phyloP scores from a whole-genome alignment of 2,113 vertebrate genomes.

The Pelusios castaneus region DNA sequence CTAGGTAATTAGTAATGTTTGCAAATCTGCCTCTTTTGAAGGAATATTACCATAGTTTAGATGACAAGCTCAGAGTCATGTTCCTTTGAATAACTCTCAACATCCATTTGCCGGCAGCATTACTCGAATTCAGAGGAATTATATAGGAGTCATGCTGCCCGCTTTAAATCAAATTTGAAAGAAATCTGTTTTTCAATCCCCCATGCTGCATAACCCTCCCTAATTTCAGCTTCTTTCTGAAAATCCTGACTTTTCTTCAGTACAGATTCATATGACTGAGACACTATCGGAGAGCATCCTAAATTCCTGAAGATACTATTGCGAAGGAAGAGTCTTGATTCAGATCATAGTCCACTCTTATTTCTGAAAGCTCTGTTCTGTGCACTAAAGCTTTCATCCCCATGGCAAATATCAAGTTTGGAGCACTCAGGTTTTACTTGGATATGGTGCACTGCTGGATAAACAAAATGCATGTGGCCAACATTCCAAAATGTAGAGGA shows the following conservation, averaged over 20 bases:
- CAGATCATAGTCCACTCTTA: neutral
- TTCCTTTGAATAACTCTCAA: slow-evolving; percentile 61
- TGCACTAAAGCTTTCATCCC: neutral
- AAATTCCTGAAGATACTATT: neutral
- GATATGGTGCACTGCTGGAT: neutral
- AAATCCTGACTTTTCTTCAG: neutral
- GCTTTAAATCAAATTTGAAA: slow-evolving; percentile 19
- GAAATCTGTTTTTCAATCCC: neutral
- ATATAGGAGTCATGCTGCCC: slow-evolving; percentile 43
- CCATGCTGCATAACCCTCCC: neutral
- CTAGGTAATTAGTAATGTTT: slow-evolving; percentile 20
- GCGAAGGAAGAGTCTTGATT: neutral
- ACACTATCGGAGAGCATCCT: fast-evolving
- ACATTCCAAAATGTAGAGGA: neutral
- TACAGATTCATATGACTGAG: no score
- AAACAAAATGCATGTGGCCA: neutral
- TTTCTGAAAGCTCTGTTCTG: neutral
- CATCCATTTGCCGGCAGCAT: slow-evolving; percentile 56
- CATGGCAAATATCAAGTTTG: neutral
- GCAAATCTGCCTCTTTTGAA: slow-evolving; percentile 37
- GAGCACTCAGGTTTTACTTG: neutral
- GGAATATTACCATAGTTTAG: slow-evolving; percentile 27
- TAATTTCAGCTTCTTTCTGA: fast-evolving
- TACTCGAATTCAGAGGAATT: slow-evolving; percentile 64
- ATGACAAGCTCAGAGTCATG: slow-evolving; percentile 25